Evolutionary conservation across 2,113 vertebrate species (phyloP).

Genomic region (Mesoclemmys tuberculata): DNA sequence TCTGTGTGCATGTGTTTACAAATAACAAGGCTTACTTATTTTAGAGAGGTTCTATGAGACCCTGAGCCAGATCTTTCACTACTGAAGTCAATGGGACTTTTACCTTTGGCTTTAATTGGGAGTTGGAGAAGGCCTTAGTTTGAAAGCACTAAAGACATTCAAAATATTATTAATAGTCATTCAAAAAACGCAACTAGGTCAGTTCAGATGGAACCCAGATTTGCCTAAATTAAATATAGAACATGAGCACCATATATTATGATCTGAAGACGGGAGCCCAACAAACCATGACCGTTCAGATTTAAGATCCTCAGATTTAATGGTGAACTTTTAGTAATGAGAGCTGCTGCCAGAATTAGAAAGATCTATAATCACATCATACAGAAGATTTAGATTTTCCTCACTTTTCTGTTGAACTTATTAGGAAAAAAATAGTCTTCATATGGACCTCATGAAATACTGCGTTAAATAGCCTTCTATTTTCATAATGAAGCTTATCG

Average conservation of each 20-base stretch:
- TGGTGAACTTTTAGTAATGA: background rate
- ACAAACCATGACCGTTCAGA: background rate
- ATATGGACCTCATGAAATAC: background rate
- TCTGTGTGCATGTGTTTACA: background rate
- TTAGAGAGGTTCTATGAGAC: background rate
- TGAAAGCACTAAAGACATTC: background rate
- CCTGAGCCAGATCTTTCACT: background rate
- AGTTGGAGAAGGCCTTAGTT: background rate
- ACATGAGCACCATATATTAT: background rate
- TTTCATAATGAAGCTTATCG: background rate
- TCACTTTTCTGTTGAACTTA: background rate
- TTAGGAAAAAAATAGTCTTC: background rate
- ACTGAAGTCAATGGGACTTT: background rate
- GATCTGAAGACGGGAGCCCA: background rate
- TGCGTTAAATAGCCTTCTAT: background rate
- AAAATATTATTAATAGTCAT: slow-evolving; percentile 12
- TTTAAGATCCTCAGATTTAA: background rate
- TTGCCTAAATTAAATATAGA: background rate
- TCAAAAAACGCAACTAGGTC: background rate
- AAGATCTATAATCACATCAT: background rate
- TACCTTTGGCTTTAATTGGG: background rate
- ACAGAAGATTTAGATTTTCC: background rate
- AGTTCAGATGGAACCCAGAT: background rate
- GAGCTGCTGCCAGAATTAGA: background rate
- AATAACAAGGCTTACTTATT: background rate